phyloP scores from a whole-genome alignment of 2,113 vertebrate genomes.

The Megalops atlanticus region DNA sequence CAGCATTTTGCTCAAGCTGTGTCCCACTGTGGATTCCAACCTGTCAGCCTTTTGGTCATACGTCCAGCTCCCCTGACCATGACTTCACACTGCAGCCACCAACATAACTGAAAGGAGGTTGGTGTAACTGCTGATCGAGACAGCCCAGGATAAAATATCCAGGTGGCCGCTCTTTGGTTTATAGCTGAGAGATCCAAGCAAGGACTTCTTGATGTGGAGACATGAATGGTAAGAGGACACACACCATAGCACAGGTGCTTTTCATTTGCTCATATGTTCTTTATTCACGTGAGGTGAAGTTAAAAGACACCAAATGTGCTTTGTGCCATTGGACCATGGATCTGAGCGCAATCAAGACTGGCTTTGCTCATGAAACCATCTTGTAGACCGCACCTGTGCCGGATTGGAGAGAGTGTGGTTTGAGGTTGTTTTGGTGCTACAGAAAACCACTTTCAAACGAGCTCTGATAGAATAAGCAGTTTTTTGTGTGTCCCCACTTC shows the following conservation, averaged over 20 bases:
- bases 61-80: background rate
- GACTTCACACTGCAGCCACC: background rate
- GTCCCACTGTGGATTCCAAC: background rate
- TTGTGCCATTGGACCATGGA: background rate
- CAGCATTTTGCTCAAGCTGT: background rate
- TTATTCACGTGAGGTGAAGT: background rate
- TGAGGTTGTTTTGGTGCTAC: background rate
- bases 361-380: slow-evolving; percentile 33
- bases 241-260: background rate
- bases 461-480: background rate
- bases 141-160: background rate
- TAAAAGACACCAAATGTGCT: slow-evolving; percentile 8
- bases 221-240: too few species aligned
- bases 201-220: too few species aligned
- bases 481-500: slow-evolving; percentile 1
- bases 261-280: slow-evolving; percentile 9
- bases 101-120: background rate
- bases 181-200: background rate
- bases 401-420: background rate
- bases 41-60: background rate
- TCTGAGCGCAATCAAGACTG: slow-evolving; percentile 34
- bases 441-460: background rate
- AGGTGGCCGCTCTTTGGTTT: background rate
- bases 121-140: background rate
- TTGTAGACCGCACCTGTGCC: slow-evolving; percentile 39